A percentile compares a stretch with the other conserved stretches of the same genome.
Conservation (phyloP, 2,888 invertebrate species). For the Tetragnatha montana region DNA sequence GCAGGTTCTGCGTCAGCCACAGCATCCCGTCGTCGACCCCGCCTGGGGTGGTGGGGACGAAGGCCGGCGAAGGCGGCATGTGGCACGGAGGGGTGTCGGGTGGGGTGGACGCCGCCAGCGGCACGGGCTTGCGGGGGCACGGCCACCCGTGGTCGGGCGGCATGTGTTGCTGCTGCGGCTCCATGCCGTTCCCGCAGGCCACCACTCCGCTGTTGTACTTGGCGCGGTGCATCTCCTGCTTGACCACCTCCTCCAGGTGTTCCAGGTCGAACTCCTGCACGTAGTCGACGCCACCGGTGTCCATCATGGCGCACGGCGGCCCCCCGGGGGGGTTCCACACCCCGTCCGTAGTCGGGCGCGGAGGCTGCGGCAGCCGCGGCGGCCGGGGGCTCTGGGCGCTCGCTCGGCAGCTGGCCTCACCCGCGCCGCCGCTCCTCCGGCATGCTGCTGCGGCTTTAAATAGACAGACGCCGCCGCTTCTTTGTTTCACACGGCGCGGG, state of each 20-base stretch:
- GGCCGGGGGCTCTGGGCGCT: constrained; percentile 26
- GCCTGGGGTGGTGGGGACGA: constrained; percentile 64
- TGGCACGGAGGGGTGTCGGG: constrained; percentile 70
- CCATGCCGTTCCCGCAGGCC: constrained; percentile 68
- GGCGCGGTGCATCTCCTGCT: constrained; percentile 81
- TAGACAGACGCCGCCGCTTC: background rate
- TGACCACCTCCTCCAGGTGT: constrained; percentile 86
- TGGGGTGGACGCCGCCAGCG: constrained; percentile 66
- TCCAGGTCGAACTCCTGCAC: constrained; percentile 93
- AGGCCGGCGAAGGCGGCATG: constrained; percentile 71
- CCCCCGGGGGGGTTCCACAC: constrained; percentile 65
- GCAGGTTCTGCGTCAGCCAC: constrained; percentile 69
- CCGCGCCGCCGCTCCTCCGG: constrained; percentile 2
- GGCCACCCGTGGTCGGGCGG: constrained; percentile 54
- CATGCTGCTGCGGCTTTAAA: constrained; percentile 6
- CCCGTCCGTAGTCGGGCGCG: constrained; percentile 59
- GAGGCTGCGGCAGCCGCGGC: constrained; percentile 8
- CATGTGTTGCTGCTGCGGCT: constrained; percentile 23
- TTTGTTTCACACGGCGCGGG: background rate
- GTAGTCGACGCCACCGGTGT: constrained; percentile 80
- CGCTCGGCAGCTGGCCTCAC: background rate
- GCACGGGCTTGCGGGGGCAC: constrained; percentile 65
- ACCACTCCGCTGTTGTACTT: constrained; percentile 41
- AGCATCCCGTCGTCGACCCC: constrained; percentile 71
- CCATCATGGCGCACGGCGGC: constrained; percentile 64